Percentiles rank a stretch among this genome's conserved stretches.
These are phyloP conservation scores for Campylomormyrus tamandua DNA, from an alignment of 2,113 vertebrate species.

Conservation along the genomic window DNA sequence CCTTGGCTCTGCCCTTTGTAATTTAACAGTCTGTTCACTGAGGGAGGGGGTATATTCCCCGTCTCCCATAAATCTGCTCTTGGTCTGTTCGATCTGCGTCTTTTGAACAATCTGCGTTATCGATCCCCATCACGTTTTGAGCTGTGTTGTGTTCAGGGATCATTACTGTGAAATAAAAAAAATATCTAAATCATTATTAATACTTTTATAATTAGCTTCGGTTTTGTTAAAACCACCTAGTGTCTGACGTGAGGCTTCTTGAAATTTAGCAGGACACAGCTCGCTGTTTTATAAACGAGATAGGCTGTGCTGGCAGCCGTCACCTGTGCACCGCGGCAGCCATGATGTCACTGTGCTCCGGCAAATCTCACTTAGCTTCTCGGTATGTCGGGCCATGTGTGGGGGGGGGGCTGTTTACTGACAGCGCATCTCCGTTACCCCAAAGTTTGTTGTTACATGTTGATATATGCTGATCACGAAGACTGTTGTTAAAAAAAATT, in stretches of 20 bases:
- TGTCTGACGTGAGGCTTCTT: not conserved
- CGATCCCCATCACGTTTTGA: not conserved
- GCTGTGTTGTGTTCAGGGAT: not conserved
- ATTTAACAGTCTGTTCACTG: not conserved
- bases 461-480: conserved; percentile 27
- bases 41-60: not conserved
- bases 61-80: not conserved
- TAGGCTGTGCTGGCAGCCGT: not conserved
- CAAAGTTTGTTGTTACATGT: not conserved
- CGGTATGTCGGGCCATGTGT: not conserved
- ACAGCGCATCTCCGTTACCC: not conserved
- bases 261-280: not conserved
- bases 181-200: not conserved
- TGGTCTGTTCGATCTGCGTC: not conserved
- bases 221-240: not conserved
- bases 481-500: conserved; percentile 29
- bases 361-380: not conserved
- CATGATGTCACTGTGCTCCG: not conserved
- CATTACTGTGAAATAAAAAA: not conserved
- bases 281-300: not conserved
- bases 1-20: not conserved
- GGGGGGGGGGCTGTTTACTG: not conserved
- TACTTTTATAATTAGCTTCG: not conserved
- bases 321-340: not conserved
- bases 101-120: not conserved